These are phyloP conservation scores for Osedax fenrisi DNA, from an alignment of 2,888 invertebrate genomes.

Conservation along the genomic window DNA sequence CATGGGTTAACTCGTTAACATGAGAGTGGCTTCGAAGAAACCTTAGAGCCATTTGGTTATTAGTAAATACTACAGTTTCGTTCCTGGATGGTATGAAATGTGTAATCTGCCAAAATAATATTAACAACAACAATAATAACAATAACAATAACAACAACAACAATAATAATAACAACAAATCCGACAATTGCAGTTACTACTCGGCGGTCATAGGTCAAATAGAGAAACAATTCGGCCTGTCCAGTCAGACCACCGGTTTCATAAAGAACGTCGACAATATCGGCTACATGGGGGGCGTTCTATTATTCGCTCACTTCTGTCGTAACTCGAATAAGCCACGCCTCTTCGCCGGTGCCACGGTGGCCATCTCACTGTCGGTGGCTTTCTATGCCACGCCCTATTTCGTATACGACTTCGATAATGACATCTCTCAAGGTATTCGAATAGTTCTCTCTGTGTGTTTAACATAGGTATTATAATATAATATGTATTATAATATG, in stretches of 20 bases:
- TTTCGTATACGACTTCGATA: slow-evolving; percentile 30
- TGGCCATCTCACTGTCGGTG: slow-evolving; percentile 26
- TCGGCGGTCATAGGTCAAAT: slow-evolving; percentile 38
- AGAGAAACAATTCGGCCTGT: slow-evolving; percentile 42
- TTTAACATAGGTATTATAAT: slow-evolving; percentile 32
- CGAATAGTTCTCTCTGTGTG: background rate
- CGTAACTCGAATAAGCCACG: slow-evolving; percentile 34
- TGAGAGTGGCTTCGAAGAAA: too few species aligned
- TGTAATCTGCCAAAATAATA: too few species aligned
- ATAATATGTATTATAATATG: slow-evolving; percentile 24
- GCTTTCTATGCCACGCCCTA: slow-evolving; percentile 33
- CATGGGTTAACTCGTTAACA: too few species aligned
- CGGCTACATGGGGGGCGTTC: slow-evolving; percentile 39
- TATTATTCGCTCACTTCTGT: slow-evolving; percentile 38
- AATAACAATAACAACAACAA: too few species aligned
- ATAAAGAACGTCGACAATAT: slow-evolving; percentile 43
- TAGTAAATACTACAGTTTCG: too few species aligned
- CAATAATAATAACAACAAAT: too few species aligned
- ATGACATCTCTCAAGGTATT: too few species aligned
- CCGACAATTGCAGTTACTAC: slow-evolving; percentile 28
- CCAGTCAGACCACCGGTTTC: slow-evolving; percentile 41
- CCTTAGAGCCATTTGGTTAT: too few species aligned
- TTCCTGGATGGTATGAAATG: too few species aligned
- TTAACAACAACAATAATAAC: too few species aligned
- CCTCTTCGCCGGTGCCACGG: slow-evolving; percentile 29